Evolutionary conservation across 1,140 invertebrate genomes (phyloP), one percentile per base, ranked within the genome.

Genomic region (Lutraria rhynchaena): DNA sequence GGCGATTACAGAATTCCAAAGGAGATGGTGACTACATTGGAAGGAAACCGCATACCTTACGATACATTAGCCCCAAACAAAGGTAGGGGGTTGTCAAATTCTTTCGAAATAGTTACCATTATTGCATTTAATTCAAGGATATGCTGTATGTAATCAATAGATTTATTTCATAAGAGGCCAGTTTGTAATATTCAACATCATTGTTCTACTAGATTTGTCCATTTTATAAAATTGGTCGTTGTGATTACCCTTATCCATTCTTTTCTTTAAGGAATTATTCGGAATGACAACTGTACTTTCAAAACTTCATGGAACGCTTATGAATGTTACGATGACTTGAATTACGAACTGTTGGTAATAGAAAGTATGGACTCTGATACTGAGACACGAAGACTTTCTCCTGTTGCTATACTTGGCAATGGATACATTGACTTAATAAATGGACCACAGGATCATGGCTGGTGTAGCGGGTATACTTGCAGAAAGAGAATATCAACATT

Each of bases 341-440:
- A 87, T 29, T 89, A 92, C 77, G 69, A 85, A 27, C 82, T 91
- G 84, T 70, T 92, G 27, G 82, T 86, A 4, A 87, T 92, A 9
- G 91, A 92, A 80, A 92, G 88, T 75, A 86, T 92, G 87, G 92
- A 92, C 63, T 2, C 37, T 0, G 91, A 92, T 78, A 91, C 91
- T 19, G 90, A 91, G 69, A 88, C 86, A 13, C 82, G 92, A 9
- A 74, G 91, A 5, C 51, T 92, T 0, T 92, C 91, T 9, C 92
- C 92, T 0, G 86, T 92, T 0, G 91, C 91, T 31, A 58, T 92
- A 1, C 29, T 87, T 2, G 76, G 85, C 55, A 87, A 91, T 24
- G 87, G 85, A 1, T 92, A 91, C 69, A 63, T 92, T 29, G 91
- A 92, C 74, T 86, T 92, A 19, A 87, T 92, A 13, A 92, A 92